phyloP scores from a whole-genome alignment of 1,140 invertebrate genomes.

The Cyrtorhinus lividipennis region DNA sequence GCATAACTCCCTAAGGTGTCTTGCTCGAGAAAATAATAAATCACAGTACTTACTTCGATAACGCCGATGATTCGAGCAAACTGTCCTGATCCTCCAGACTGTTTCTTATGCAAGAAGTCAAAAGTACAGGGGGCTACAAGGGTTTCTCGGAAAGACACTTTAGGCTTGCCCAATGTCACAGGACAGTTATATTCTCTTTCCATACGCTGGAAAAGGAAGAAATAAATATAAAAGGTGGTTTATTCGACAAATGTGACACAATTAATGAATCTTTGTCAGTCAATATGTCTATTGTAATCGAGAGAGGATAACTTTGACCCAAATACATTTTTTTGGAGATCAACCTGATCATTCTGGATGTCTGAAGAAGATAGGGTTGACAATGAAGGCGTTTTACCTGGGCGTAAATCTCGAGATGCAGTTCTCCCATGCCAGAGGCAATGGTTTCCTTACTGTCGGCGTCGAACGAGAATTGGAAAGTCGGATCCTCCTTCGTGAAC shows the following conservation, averaged over 20 bases:
- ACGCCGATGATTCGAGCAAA: conserved; percentile 80
- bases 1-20: too few relatives aligned
- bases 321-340: too few relatives aligned
- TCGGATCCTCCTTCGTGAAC: conserved; percentile 96
- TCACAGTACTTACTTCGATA: conserved; percentile 48
- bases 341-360: too few relatives aligned
- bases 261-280: too few relatives aligned
- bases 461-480: conserved; percentile 73
- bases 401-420: conserved; percentile 94
- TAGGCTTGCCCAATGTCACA: conserved; percentile 87
- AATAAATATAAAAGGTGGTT: neutral
- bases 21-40: too few relatives aligned
- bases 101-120: conserved; percentile 95
- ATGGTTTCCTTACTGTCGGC: conserved; percentile 88
- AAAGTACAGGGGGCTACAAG: conserved; percentile 58
- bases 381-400: conserved; percentile 36
- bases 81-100: conserved; percentile 92
- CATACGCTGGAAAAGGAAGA: conserved; percentile 50
- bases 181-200: conserved; percentile 92
- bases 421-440: conserved; percentile 95
- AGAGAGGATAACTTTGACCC: too few relatives aligned
- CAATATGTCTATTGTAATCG: too few relatives aligned
- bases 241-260: too few relatives aligned
- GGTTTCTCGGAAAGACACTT: conserved; percentile 86
- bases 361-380: too few relatives aligned